phyloP scores from a whole-genome alignment of 2,888 invertebrate genomes.

The Baccha elongata region DNA sequence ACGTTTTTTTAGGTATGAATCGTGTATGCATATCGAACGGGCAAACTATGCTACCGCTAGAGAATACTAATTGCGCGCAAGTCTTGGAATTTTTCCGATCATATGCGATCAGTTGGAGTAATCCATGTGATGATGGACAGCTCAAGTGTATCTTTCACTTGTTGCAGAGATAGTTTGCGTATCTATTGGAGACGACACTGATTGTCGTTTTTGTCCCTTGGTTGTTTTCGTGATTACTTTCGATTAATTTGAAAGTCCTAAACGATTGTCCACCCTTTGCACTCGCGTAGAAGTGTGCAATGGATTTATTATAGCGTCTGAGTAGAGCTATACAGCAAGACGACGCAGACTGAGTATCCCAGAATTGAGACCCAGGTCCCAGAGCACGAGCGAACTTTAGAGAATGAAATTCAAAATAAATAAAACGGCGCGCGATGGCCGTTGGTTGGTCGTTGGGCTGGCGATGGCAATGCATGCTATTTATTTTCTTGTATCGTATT shows the following conservation, averaged over 20 bases:
- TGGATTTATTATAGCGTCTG: conserved; percentile 46
- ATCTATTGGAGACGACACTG: conserved; percentile 16
- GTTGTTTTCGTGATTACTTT: conserved; percentile 42
- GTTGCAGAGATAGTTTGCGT: conserved; percentile 36
- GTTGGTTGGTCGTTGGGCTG: conserved; percentile 53
- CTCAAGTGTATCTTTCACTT: conserved; percentile 61
- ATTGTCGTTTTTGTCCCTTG: conserved; percentile 46
- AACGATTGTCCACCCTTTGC: conserved; percentile 65
- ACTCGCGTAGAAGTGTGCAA: conserved; percentile 55
- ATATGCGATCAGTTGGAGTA: conserved; percentile 52
- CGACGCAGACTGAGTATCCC: conserved; percentile 34
- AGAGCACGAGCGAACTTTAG: conserved; percentile 64
- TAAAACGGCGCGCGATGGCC: conserved; percentile 50
- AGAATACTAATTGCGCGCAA: conserved; percentile 70
- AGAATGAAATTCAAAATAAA: conserved; percentile 45
- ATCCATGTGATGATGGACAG: conserved; percentile 47
- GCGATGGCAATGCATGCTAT: conserved; percentile 44
- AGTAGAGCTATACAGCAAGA: conserved; percentile 53
- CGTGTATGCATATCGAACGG: conserved; percentile 67
- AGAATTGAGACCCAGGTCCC: conserved; percentile 12
- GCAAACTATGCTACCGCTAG: conserved; percentile 62
- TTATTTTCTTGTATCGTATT: conserved; percentile 40
- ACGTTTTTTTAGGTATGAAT: conserved; percentile 35
- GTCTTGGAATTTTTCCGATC: conserved; percentile 64
- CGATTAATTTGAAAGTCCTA: conserved; percentile 58